Percentiles rank a stretch among this genome's conserved stretches.
phyloP scores from a whole-genome alignment of 2,888 invertebrate genomes.

The Elmis aenea region DNA sequence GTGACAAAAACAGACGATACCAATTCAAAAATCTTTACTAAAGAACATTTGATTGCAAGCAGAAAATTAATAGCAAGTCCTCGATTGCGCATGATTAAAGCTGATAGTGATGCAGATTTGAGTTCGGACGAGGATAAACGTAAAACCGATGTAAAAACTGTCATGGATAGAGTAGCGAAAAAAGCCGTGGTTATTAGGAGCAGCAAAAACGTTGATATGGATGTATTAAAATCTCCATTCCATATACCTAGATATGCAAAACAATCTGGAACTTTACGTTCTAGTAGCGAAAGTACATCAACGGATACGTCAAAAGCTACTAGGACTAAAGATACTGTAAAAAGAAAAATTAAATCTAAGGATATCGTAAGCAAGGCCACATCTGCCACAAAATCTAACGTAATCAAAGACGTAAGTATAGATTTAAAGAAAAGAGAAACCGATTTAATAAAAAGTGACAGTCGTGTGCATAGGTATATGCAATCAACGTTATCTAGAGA shows the following conservation, averaged over 20 bases:
- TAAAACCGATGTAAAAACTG: constrained; percentile 18
- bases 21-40: constrained; percentile 3
- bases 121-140: constrained; percentile 39
- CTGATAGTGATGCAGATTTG: constrained; percentile 37
- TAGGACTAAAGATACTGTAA: constrained; percentile 15
- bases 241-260: constrained; percentile 7
- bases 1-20: constrained; percentile 1
- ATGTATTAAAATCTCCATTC: constrained; percentile 6
- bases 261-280: constrained; percentile 4
- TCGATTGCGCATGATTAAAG: constrained; percentile 23
- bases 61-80: constrained; percentile 5
- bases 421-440: neutral
- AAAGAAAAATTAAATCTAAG: constrained; percentile 2
- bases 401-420: constrained; percentile 1
- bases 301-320: constrained; percentile 14
- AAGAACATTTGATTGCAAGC: neutral
- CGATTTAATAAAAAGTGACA: constrained; percentile 18
- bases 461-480: constrained; percentile 52
- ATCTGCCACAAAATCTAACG: constrained; percentile 12
- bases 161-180: constrained; percentile 23
- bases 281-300: constrained; percentile 23
- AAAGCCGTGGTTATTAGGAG: constrained; percentile 17
- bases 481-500: constrained; percentile 55
- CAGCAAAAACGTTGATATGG: constrained; percentile 6
- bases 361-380: constrained; percentile 3